Conservation (phyloP, 2,797 vertebrate genomes). For the Scleropages formosus region DNA sequence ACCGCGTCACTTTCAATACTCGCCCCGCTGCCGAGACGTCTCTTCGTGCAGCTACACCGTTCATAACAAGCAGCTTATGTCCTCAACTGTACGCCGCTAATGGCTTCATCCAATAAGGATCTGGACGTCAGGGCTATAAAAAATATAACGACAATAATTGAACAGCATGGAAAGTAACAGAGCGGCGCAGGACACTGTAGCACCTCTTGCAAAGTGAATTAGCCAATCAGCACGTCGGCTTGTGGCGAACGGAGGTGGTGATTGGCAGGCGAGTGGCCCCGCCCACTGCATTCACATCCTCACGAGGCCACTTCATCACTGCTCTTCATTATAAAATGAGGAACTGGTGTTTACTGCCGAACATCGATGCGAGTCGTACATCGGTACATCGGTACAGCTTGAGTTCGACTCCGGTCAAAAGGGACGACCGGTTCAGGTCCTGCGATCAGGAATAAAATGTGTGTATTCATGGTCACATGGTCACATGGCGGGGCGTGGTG, state of each 20-base stretch:
- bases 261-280: slow-evolving; percentile 22
- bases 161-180: slow-evolving; percentile 37
- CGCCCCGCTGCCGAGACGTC: slow-evolving; percentile 20
- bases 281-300: no score
- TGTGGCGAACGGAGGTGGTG: slow-evolving; percentile 14
- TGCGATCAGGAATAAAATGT: no score
- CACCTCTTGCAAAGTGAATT: slow-evolving; percentile 19
- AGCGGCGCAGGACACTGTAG: slow-evolving; percentile 12
- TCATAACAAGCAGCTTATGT: slow-evolving; percentile 30
- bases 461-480: no score
- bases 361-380: no score
- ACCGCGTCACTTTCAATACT: slow-evolving; percentile 26
- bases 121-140: slow-evolving; percentile 18
- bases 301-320: neutral
- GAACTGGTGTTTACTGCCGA: no score
- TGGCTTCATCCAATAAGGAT: slow-evolving; percentile 40
- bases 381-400: no score
- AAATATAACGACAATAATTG: slow-evolving; percentile 33
- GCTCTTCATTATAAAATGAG: no score
- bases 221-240: slow-evolving; percentile 23
- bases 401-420: no score
- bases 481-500: no score
- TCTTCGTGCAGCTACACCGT: neutral
- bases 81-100: slow-evolving; percentile 33
- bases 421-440: no score